These are phyloP conservation scores for Mya arenaria DNA, from an alignment of 1,140 invertebrate species.

Conservation along the genomic window DNA sequence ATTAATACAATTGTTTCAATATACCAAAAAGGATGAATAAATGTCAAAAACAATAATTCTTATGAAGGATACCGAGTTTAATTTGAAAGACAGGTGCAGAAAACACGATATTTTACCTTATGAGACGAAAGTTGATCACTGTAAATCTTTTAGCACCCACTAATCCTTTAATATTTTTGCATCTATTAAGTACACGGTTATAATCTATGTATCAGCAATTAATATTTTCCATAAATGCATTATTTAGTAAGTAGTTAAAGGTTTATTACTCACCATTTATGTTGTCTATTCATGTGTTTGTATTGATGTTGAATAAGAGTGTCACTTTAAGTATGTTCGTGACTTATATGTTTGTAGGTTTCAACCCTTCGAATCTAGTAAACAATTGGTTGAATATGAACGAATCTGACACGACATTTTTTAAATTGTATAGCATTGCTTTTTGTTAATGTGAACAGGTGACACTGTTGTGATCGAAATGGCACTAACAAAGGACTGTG, in stretches of 20 bases:
- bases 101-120: background rate
- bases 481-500: conserved; percentile 23
- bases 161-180: too few relatives aligned
- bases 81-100: background rate
- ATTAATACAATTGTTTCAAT: background rate
- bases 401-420: background rate
- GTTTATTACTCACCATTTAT: background rate
- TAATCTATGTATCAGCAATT: too few relatives aligned
- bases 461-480: conserved; percentile 38
- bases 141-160: background rate
- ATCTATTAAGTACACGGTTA: too few relatives aligned
- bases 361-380: background rate
- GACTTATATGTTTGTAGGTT: background rate
- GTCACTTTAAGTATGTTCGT: background rate
- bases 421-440: background rate
- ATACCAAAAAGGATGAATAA: background rate
- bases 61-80: background rate
- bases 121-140: background rate
- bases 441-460: conserved; percentile 16
- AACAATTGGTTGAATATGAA: background rate
- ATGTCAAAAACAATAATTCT: background rate
- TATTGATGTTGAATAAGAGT: background rate
- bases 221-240: too few relatives aligned
- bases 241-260: too few relatives aligned
- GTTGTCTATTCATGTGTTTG: background rate